A percentile compares a stretch with the other conserved stretches of the same genome.
These are phyloP conservation scores for Drosophila baimaii DNA, from an alignment of 1,140 invertebrate genomes.

Conservation along the genomic window DNA sequence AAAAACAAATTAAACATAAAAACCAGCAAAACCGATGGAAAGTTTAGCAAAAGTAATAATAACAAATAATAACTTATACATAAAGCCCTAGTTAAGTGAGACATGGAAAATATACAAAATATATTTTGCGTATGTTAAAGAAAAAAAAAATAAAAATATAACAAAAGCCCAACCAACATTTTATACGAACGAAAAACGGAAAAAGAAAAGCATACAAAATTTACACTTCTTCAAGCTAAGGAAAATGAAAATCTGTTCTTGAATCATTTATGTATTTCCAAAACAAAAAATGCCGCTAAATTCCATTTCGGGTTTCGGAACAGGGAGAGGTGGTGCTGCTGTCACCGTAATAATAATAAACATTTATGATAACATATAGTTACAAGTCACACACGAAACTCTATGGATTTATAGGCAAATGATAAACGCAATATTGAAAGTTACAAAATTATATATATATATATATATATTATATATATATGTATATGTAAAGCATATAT, in stretches of 20 bases:
- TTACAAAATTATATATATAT: slow-evolving; percentile 57
- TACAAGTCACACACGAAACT: slow-evolving; percentile 53
- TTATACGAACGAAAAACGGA: slow-evolving; percentile 58
- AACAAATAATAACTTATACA: slow-evolving; percentile 63
- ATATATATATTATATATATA: slow-evolving; percentile 27
- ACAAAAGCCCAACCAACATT: slow-evolving; percentile 61
- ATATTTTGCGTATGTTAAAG: slow-evolving; percentile 78
- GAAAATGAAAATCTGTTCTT: slow-evolving; percentile 36
- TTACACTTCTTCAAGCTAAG: slow-evolving; percentile 60
- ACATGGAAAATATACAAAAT: slow-evolving; percentile 71
- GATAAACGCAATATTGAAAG: slow-evolving; percentile 57
- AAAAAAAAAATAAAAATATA: slow-evolving; percentile 39
- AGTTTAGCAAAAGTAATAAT: slow-evolving; percentile 68
- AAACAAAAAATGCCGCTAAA: slow-evolving; percentile 31
- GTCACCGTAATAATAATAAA: slow-evolving; percentile 35
- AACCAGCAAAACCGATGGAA: slow-evolving; percentile 38
- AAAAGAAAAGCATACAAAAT: slow-evolving; percentile 44
- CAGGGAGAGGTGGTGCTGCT: slow-evolving; percentile 10
- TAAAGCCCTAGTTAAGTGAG: slow-evolving; percentile 59
- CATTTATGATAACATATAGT: slow-evolving; percentile 45
- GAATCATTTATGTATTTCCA: slow-evolving; percentile 37
- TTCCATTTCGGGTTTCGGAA: slow-evolving; percentile 42
- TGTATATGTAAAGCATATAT: slow-evolving; percentile 44
- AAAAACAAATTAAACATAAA: slow-evolving; percentile 12
- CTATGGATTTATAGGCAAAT: slow-evolving; percentile 61